Base-by-base conservation (phyloP, 2,113 vertebrate genomes). In the Ondatra zibethicus region DNA sequence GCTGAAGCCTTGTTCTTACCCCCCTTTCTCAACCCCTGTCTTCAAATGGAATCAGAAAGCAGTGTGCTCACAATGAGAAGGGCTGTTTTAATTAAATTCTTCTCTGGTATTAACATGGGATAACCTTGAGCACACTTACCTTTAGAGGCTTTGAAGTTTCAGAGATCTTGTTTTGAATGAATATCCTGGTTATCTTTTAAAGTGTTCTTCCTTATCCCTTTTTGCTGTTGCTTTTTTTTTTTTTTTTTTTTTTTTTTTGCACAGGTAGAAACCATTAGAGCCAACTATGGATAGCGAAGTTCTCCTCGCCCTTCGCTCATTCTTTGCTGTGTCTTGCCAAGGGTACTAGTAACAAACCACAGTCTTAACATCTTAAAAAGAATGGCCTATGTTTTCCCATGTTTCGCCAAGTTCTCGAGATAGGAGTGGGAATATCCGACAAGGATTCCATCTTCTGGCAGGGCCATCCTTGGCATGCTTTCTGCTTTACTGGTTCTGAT, bases 401-500 rank as follows among this genome's bases (percentile, higher is more conserved):
- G 68, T 70, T 16, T 72, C 36, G 87, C 39, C 21, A 89, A 9
- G 68, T 70, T 91, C 55, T 82, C 9, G 14, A 80, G 72, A 73
- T 78, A 82, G 95, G n/a, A 42, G 33, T 55, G n/a, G 84, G 47
- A 47, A 8, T 70, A 36, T 7, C 80, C 36, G 1, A 29, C 8
- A 88, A 82, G 73, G 52, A 90, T 61, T 47, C 87, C 14, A 36
- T 84, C n/a, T 16, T 65, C 73, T 42, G 36, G 70, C 11, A 47
- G 39, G 29, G 65, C 72, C 19, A 58, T 39, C 17, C 65, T 91
- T 63, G 80, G 52, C 42, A 63, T 36, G 58, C 19, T 58, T 65
- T 97, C 39, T 89, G 4, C 29, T 84, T 87, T 33, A n/a, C 70
- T 84, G 89, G 8, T 81, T 88, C 63, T 90, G 33, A 68, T 81